These are phyloP conservation scores for Eristalinus aeneus DNA, from an alignment of 2,888 invertebrate species.

Conservation along the genomic window DNA sequence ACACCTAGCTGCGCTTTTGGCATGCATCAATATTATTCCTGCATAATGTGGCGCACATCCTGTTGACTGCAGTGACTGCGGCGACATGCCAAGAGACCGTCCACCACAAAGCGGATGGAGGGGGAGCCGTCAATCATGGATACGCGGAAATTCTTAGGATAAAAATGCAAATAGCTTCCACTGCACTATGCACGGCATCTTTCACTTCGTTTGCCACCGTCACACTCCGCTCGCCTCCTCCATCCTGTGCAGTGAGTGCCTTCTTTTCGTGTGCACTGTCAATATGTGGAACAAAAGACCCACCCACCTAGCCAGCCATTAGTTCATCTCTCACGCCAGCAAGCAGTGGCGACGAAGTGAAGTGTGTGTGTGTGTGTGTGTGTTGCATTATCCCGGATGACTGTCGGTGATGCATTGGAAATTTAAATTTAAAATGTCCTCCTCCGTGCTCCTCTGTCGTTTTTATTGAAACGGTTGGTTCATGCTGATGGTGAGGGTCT, in stretches of 20 bases:
- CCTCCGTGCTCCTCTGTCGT: constrained; percentile 1
- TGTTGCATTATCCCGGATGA: constrained; percentile 7
- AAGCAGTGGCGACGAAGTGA: neutral
- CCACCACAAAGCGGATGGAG: neutral
- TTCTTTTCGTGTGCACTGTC: neutral
- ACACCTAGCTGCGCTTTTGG: constrained; percentile 43
- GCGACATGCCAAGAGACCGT: neutral
- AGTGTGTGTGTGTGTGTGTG: neutral
- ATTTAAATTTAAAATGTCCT: constrained; percentile 57
- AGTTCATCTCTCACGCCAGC: neutral
- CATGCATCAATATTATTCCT: constrained; percentile 47
- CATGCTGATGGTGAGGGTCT: neutral
- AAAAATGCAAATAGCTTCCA: constrained; percentile 45
- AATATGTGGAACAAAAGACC: constrained; percentile 1
- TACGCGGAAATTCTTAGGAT: constrained; percentile 16
- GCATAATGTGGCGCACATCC: constrained; percentile 35
- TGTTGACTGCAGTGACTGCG: neutral
- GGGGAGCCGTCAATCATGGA: neutral
- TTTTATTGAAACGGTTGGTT: constrained; percentile 47
- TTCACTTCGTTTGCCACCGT: neutral
- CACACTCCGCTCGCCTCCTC: neutral
- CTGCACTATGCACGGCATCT: constrained; percentile 29
- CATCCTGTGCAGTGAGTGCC: neutral
- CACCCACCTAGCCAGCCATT: neutral
- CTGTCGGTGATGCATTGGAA: constrained; percentile 53